Base-by-base conservation (phyloP, 2,888 invertebrate genomes). In the Hydroisotoma schaefferi region DNA sequence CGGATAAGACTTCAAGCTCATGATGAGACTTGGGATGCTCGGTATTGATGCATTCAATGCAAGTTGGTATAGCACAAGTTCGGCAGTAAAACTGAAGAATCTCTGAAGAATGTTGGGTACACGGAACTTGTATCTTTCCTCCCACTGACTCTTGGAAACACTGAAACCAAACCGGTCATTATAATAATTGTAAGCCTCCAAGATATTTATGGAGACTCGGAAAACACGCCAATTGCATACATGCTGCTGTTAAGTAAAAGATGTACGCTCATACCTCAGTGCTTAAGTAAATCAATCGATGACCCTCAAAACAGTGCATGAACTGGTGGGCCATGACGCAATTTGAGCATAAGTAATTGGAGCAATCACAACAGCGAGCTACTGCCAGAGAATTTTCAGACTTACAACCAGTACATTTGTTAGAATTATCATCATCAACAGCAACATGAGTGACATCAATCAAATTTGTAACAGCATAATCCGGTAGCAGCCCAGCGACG, bases 291-390 rank as follows among this genome's bases (percentile, higher is more conserved):
- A 89, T 83, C 62, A 95, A 93, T 60, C 93, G 86, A 79, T 97
- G 95, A 67, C 94, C 94, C 78, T 94, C 94, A 79, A 98, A 98
- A 78, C 95, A 97, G 79, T 95, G 94, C 95, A 98, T 97, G 78
- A 91, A 94, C 80, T 95, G 93, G 80, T 98, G 98, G 67, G 97
- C 97, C 87, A 94, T 94, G 75, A 94, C 93, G 84, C 98, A 98
- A 78, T 94, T 94, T 61, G 90, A 87, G 80, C 98, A 98, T 73
- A 99, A 85, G 77, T 90, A 92, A 77, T 94, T 94, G 75, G 90
- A 90, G 80, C 98, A 99, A 78, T 97, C 95, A 75, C 92, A 88
- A 79, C 95, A 97, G 77, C 92, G 89, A 65, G 94, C 94, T 59
- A 94, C 91, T 49, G 95, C 95, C 84, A 88, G 89, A 22, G 90